Conservation (phyloP, 2,888 invertebrate species). For the Timema cristinae region DNA sequence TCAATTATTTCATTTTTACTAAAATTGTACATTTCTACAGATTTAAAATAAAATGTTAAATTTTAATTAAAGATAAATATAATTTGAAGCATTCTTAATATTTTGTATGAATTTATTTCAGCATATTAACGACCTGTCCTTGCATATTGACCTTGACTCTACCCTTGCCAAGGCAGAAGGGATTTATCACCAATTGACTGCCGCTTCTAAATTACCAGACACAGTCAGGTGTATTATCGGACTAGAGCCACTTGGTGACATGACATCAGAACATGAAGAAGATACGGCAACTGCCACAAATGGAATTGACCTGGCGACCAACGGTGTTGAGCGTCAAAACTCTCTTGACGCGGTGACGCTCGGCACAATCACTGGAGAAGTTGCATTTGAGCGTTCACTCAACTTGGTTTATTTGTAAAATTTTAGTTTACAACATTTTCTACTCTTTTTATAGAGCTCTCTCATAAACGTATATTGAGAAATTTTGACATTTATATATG, state of each 20-base stretch:
- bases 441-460: neutral
- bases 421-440: neutral
- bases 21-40: no score
- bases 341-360: slow-evolving; percentile 38
- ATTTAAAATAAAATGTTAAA: no score
- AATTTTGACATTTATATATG: neutral
- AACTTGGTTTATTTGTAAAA: slow-evolving; percentile 50
- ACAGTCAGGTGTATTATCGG: slow-evolving; percentile 69
- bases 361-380: slow-evolving; percentile 51
- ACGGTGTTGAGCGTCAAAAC: slow-evolving; percentile 10
- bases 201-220: slow-evolving; percentile 65
- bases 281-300: neutral
- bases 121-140: slow-evolving; percentile 94
- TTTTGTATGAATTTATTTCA: slow-evolving; percentile 45
- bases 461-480: neutral
- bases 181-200: slow-evolving; percentile 82
- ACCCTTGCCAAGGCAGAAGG: slow-evolving; percentile 86
- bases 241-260: slow-evolving; percentile 47
- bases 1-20: no score
- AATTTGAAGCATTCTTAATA: no score
- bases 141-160: slow-evolving; percentile 76
- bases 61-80: no score
- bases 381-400: slow-evolving; percentile 56
- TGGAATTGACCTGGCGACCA: neutral
- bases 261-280: slow-evolving; percentile 34